phyloP scores from a whole-genome alignment of 2,113 vertebrate genomes.

The Potamarius usumacintae region DNA sequence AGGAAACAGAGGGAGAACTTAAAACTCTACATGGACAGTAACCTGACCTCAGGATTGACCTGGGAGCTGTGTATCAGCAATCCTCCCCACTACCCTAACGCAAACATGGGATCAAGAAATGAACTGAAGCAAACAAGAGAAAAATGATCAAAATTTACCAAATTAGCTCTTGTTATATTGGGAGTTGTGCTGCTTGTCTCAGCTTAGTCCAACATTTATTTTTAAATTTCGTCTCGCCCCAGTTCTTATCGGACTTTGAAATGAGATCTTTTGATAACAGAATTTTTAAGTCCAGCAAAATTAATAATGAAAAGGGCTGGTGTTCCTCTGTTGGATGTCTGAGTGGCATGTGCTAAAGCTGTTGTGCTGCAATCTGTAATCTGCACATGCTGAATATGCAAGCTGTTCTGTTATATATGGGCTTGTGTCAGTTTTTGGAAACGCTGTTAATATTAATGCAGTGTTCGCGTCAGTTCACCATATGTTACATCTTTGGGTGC shows the following conservation, averaged over 20 bases:
- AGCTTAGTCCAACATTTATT: not conserved
- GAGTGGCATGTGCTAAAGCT: constrained; percentile 20
- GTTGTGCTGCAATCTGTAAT: constrained; percentile 15
- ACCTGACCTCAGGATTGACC: not conserved
- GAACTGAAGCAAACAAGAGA: not conserved
- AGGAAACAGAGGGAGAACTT: not conserved
- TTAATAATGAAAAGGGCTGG: not conserved
- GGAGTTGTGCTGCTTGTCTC: not conserved
- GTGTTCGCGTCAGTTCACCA: not conserved
- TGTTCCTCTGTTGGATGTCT: constrained; percentile 3
- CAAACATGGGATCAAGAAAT: not conserved
- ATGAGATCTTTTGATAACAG: not conserved
- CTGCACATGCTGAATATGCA: constrained; percentile 13
- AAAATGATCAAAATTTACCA: not conserved
- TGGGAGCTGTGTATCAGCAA: not conserved
- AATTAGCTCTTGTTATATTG: not conserved
- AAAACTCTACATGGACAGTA: not conserved
- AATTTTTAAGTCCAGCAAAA: not conserved
- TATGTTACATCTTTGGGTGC: not conserved
- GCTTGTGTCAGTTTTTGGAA: not conserved
- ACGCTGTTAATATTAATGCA: constrained; percentile 12
- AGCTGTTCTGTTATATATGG: constrained; percentile 15
- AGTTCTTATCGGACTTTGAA: not conserved
- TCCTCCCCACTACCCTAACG: not conserved
- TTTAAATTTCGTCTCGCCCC: not conserved